Evolutionary conservation across 1,140 invertebrate species (phyloP), one percentile per base, ranked within the genome.

Genomic region (Euura saliciscinereae): DNA sequence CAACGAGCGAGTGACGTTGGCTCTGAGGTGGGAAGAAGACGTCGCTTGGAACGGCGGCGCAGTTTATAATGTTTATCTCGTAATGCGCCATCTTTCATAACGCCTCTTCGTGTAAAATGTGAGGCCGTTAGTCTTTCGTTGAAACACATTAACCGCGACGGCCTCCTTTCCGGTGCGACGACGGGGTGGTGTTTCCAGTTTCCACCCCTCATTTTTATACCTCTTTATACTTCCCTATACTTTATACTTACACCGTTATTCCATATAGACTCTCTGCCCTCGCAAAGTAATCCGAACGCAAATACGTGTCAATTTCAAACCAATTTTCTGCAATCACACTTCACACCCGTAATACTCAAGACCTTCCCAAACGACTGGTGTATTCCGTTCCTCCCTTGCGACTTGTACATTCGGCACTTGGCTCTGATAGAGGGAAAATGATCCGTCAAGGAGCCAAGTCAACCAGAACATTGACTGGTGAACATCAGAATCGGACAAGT

Each of bases 31-130:
- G 51, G 8, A n/a, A n/a, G 13, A 59, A 59, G 51, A 59, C 51
- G 51, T 59, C 51, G 44, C 71, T 68, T 3, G n/a, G 51, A 13
- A 43, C 13, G 69, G 45, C 43, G 5, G 8, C 51, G 72, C 74
- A 69, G 72, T 79, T 79, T 79, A 79, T 79, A 78, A 73, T 79
- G 78, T 79, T 79, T 79, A 74, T 74, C 72, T 72, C 78, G 66
- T 77, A 70, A 76, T 71, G 66, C 73, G 75, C 65, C 70, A 70
- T 75, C 70, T 68, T 66, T 74, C 69, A 68, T 74, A 71, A 73
- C 69, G 76, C 71, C 72, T 77, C 75, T 75, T 71, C 74, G 69
- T 77, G 46, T 70, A 78, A 75, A 77, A 77, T 78, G 73, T 70
- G 71, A 4, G 64, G 73, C 68, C 70, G 75, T 75, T 75, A 77